phyloP scores from a whole-genome alignment of 2,797 vertebrate species.

The Mus caroli region DNA sequence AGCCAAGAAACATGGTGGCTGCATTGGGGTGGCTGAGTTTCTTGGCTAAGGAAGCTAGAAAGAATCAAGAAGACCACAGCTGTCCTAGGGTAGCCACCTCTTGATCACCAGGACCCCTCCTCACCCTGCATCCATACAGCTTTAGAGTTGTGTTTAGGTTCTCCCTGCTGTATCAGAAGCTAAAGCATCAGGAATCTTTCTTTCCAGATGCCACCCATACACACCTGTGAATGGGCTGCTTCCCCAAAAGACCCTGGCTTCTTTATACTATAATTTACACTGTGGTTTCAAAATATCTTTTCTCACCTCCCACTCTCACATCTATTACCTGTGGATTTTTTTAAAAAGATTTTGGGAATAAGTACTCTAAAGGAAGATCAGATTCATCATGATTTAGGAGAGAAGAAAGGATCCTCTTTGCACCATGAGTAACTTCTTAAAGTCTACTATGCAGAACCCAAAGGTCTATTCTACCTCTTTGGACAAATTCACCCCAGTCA shows the following conservation, averaged over 20 bases:
- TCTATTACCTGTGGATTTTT: background rate
- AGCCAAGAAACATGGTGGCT: background rate
- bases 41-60: background rate
- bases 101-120: background rate
- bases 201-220: background rate
- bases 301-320: background rate
- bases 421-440: background rate
- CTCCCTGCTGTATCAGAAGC: background rate
- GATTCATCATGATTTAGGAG: background rate
- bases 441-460: background rate
- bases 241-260: background rate
- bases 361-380: background rate
- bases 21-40: background rate
- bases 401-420: background rate
- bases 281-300: background rate
- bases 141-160: background rate
- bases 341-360: background rate
- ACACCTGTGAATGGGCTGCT: background rate
- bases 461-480: background rate
- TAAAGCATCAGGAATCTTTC: too few species aligned
- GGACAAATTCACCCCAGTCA: background rate
- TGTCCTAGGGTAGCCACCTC: background rate
- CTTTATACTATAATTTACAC: background rate
- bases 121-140: background rate
- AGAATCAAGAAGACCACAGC: background rate